A percentile compares a stretch with the other conserved stretches of the same genome.
These are phyloP conservation scores for Colostygia pectinataria DNA, from an alignment of 2,888 invertebrate genomes.

Conservation along the genomic window DNA sequence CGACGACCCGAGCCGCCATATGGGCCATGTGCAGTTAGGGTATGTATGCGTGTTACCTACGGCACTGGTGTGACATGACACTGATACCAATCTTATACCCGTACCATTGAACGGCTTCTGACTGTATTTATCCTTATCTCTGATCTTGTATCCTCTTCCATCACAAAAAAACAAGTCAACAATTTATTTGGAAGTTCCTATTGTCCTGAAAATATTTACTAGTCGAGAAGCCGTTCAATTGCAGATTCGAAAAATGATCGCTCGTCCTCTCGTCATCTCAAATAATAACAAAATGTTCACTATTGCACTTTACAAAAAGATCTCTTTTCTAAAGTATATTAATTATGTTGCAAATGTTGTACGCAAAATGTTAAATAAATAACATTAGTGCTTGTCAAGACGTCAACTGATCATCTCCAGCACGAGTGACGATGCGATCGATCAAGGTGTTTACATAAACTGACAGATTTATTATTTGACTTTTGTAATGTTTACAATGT, in stretches of 20 bases:
- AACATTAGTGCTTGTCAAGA: constrained; percentile 26
- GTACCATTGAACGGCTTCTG: constrained; percentile 30
- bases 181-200: neutral
- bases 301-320: constrained; percentile 1
- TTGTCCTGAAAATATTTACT: neutral
- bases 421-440: constrained; percentile 57
- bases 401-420: constrained; percentile 38
- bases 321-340: constrained; percentile 5
- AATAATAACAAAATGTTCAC: constrained; percentile 1
- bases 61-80: constrained; percentile 58
- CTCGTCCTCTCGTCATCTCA: constrained; percentile 37
- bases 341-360: neutral
- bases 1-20: constrained; percentile 95
- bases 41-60: constrained; percentile 86
- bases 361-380: constrained; percentile 11
- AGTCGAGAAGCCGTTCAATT: constrained; percentile 37
- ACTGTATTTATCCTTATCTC: neutral
- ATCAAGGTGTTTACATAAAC: constrained; percentile 64
- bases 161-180: constrained; percentile 1
- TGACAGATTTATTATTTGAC: constrained; percentile 69
- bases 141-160: no score
- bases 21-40: constrained; percentile 97
- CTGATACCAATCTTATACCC: constrained; percentile 40
- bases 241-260: constrained; percentile 33
- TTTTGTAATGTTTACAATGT: constrained; percentile 51